Conservation (phyloP, 2,888 invertebrate species). For the Ennomos fuscantarius region DNA sequence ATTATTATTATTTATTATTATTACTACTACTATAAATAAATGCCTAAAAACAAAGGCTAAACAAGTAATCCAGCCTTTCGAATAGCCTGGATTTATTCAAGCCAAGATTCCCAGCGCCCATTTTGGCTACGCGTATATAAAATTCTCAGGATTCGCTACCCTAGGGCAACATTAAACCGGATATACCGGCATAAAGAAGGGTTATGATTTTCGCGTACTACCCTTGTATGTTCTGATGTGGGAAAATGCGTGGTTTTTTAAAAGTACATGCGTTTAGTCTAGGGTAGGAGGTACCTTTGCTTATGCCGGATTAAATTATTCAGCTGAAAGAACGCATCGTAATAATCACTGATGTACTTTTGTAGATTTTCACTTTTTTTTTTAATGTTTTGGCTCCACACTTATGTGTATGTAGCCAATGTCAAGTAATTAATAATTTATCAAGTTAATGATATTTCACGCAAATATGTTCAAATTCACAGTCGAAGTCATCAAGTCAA, state of each 20-base stretch:
- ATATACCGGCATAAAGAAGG: slow-evolving; percentile 31
- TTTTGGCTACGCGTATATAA: slow-evolving; percentile 10
- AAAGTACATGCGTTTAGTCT: slow-evolving; percentile 17
- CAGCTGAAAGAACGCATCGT: not conserved
- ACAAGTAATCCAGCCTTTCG: not conserved
- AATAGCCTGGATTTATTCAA: slow-evolving; percentile 5
- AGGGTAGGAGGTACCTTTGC: not conserved
- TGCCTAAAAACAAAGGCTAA: not conserved
- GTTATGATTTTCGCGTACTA: slow-evolving; percentile 35
- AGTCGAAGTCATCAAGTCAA: too few relatives aligned
- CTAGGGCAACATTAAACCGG: slow-evolving; percentile 25
- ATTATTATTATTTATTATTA: too few relatives aligned
- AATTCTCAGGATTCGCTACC: slow-evolving; percentile 11
- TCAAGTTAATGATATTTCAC: too few relatives aligned
- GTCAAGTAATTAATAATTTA: too few relatives aligned
- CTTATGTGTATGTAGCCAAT: too few relatives aligned
- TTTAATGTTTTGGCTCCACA: too few relatives aligned
- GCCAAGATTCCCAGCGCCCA: slow-evolving; percentile 3
- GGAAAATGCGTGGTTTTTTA: slow-evolving; percentile 18
- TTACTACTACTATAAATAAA: too few relatives aligned
- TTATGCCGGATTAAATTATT: slow-evolving; percentile 2
- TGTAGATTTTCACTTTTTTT: too few relatives aligned
- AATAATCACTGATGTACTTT: not conserved
- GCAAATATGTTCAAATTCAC: too few relatives aligned
- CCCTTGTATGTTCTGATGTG: slow-evolving; percentile 11